phyloP scores from a whole-genome alignment of 2,113 vertebrate genomes.

The Buteo buteo region DNA sequence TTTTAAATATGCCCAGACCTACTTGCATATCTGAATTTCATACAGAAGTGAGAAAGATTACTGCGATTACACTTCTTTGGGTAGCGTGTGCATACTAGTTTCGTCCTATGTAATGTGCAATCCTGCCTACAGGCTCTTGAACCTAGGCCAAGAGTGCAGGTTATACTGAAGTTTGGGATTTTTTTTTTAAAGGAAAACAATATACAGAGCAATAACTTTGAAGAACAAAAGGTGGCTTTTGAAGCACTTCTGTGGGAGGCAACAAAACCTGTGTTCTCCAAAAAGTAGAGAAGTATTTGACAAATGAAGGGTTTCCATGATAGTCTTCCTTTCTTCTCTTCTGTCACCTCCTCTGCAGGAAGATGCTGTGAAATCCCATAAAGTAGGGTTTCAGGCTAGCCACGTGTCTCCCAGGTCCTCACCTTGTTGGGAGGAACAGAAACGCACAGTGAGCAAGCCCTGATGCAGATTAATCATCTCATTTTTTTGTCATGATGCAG shows the following conservation, averaged over 20 bases:
- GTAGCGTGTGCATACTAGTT: not conserved
- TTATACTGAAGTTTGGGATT: not conserved
- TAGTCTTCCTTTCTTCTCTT: not conserved
- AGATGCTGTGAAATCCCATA: not conserved
- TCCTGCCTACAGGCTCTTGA: not conserved
- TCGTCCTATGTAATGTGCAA: not conserved
- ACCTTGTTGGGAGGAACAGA: rapidly evolving
- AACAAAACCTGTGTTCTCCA: not conserved
- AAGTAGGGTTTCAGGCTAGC: not conserved
- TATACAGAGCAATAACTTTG: not conserved
- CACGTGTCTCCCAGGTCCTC: not conserved
- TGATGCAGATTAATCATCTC: not conserved
- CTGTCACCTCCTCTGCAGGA: not conserved
- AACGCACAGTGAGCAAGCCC: not conserved
- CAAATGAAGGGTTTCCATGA: not conserved
- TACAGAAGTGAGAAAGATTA: not conserved
- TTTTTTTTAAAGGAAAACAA: not conserved
- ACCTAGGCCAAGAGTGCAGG: not conserved
- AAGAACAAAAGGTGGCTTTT: not conserved
- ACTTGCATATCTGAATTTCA: not conserved
- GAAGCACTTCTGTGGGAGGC: not conserved
- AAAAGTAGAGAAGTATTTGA: not conserved
- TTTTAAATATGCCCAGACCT: not conserved
- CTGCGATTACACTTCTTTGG: not conserved
- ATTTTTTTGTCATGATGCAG: not conserved